Percentiles rank a stretch among this genome's conserved stretches.
Evolutionary conservation across 2,797 vertebrate species (phyloP).

Genomic region (Clarias fuscus): DNA sequence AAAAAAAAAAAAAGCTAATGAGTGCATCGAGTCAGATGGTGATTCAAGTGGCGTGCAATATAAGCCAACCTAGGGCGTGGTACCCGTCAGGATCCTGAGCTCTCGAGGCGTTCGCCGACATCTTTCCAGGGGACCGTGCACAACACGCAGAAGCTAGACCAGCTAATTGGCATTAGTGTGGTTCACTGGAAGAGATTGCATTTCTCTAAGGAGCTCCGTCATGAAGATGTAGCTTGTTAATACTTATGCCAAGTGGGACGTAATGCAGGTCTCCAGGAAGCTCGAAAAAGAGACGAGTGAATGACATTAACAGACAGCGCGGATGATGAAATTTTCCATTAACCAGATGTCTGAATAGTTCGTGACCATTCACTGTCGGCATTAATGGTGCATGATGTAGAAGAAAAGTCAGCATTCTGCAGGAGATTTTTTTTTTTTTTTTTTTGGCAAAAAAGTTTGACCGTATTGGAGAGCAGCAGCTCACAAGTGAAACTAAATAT

Average conservation of each 20-base stretch:
- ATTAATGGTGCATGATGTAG: background rate
- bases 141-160: constrained; percentile 32
- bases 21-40: constrained; percentile 48
- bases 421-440: background rate
- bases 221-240: constrained; percentile 45
- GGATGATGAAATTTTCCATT: constrained; percentile 4
- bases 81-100: constrained; percentile 41
- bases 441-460: background rate
- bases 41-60: constrained; percentile 50
- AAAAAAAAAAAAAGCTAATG: constrained; percentile 44
- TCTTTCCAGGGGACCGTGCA: constrained; percentile 36
- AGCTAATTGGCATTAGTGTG: constrained; percentile 47
- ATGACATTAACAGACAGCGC: background rate
- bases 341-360: constrained; percentile 8
- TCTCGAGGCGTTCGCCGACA: constrained; percentile 25
- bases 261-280: constrained; percentile 13
- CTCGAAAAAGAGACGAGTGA: constrained; percentile 4
- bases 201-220: constrained; percentile 29
- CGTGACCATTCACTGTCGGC: background rate
- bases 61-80: constrained; percentile 30
- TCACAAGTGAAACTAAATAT: background rate
- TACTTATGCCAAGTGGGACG: constrained; percentile 15
- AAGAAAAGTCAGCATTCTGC: background rate
- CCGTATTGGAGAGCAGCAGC: background rate
- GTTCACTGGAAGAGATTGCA: constrained; percentile 25